Evolutionary conservation across 2,797 vertebrate genomes (phyloP), one percentile per base, ranked within the genome.

Genomic region (Poecilia picta): DNA sequence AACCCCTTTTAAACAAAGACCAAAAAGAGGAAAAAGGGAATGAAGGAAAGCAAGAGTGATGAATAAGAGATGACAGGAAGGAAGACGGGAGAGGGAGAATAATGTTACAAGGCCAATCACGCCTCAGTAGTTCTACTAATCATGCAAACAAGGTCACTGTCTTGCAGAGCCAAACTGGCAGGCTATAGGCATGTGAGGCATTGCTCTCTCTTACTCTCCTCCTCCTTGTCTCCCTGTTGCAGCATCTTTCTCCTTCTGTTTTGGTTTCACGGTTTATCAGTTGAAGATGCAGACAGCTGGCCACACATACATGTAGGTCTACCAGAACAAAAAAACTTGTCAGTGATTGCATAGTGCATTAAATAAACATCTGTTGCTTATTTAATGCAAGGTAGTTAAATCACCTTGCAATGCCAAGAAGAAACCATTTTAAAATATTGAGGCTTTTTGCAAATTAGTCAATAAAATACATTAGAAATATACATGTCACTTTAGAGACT

Each of bases 101-200:
- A 92, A 93, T 92, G 89, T 91, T 89, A 89, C 88, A 45, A 82
- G 86, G 89, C 90, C 91, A 91, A 91, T 93, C 92, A 92, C 81
- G 89, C 91, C 91, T 93, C 94, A 92, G 91, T 90, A 91, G 85
- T 91, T 94, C 88, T 88, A 92, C 93, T 94, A 94, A 95, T 95
- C 94, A 94, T 92, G 89, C 91, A 93, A 93, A 94, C 94, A 94
- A 95, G 94, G 94, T 94, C 94, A 94, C 87, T 93, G 91, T 92
- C 93, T 87, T 57, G 83, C 81, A 86, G 85, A 88, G 90, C 92
- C 93, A 91, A 93, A 90, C 91, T 92, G 89, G 89, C 92, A 91
- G 87, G 84, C 87, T 82, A 57, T 85, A 82, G 79, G 78, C 87
- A 85, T 91, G 82, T 78, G 85, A 90, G 77, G 88, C 80, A 89